Evolutionary conservation across 2,888 invertebrate species (phyloP).

Genomic region (Calameuta pallipes): DNA sequence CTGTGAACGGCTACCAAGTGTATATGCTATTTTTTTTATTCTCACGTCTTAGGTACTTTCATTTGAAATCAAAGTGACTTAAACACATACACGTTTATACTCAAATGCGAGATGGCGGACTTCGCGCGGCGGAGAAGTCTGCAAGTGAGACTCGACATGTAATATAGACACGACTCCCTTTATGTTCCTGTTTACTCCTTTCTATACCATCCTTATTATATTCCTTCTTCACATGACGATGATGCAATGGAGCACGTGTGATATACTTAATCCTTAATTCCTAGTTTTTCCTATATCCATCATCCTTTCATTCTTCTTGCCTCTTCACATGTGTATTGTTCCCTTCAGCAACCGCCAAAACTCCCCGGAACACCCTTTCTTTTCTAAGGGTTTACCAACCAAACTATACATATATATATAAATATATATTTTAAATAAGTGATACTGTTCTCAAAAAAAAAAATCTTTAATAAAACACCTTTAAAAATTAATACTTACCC

Average conservation of each 20-base stretch:
- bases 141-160: slow-evolving; percentile 54
- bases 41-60: not conserved
- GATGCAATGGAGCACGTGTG: slow-evolving; percentile 4
- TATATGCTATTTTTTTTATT: not conserved
- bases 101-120: slow-evolving; percentile 25
- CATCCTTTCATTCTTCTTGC: slow-evolving; percentile 17
- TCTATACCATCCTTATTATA: slow-evolving; percentile 20
- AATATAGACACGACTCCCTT: slow-evolving; percentile 47
- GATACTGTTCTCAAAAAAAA: slow-evolving; percentile 37
- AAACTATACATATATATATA: slow-evolving; percentile 36
- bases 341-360: slow-evolving; percentile 37
- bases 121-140: slow-evolving; percentile 25
- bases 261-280: slow-evolving; percentile 18
- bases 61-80: not conserved
- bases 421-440: slow-evolving; percentile 38
- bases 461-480: slow-evolving; percentile 54
- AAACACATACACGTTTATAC: not conserved
- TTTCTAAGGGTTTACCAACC: slow-evolving; percentile 33
- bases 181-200: slow-evolving; percentile 11
- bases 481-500: slow-evolving; percentile 34
- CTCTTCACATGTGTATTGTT: slow-evolving; percentile 18
- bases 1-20: not conserved
- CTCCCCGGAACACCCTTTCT: slow-evolving; percentile 23
- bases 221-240: slow-evolving; percentile 14
- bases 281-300: slow-evolving; percentile 19